phyloP scores from a whole-genome alignment of 2,888 invertebrate genomes.

The Dusona sp. region DNA sequence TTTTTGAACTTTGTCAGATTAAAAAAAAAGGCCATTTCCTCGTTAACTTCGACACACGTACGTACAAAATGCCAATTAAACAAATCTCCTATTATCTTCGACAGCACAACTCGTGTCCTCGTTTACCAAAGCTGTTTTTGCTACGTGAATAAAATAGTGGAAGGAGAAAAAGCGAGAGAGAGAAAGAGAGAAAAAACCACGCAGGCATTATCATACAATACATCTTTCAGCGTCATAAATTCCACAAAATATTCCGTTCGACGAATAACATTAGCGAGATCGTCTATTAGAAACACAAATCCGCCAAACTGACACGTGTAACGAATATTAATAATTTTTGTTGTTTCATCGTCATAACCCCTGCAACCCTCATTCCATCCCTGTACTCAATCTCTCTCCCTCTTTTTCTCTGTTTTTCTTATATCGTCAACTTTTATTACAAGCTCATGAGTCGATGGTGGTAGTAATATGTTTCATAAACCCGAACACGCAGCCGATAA shows the following conservation, averaged over 20 bases:
- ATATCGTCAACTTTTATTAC: conserved; percentile 43
- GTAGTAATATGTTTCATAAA: conserved; percentile 54
- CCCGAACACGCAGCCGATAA: conserved; percentile 35
- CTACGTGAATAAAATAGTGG: conserved; percentile 21
- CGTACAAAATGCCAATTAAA: conserved; percentile 61
- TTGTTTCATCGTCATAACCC: conserved; percentile 20
- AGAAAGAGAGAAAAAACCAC: conserved; percentile 1
- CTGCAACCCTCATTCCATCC: conserved; percentile 8
- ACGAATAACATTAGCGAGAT: conserved; percentile 56
- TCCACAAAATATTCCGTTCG: conserved; percentile 63
- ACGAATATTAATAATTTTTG: conserved; percentile 49
- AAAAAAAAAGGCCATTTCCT: conserved; percentile 25
- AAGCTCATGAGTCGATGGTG: conserved; percentile 50
- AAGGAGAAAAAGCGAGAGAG: conserved; percentile 18
- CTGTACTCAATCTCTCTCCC: neutral
- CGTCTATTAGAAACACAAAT: conserved; percentile 55
- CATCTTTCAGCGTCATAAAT: conserved; percentile 62
- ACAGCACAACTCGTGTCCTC: conserved; percentile 21
- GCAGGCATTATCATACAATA: conserved; percentile 64
- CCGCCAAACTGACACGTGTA: conserved; percentile 54
- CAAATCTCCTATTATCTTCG: conserved; percentile 62
- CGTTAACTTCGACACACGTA: conserved; percentile 19
- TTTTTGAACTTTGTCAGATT: conserved; percentile 49
- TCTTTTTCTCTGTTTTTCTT: neutral
- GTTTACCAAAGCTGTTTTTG: conserved; percentile 47